These are phyloP conservation scores for Hermatobates lingyangjiaoensis DNA, from an alignment of 1,140 invertebrate species.

Conservation along the genomic window DNA sequence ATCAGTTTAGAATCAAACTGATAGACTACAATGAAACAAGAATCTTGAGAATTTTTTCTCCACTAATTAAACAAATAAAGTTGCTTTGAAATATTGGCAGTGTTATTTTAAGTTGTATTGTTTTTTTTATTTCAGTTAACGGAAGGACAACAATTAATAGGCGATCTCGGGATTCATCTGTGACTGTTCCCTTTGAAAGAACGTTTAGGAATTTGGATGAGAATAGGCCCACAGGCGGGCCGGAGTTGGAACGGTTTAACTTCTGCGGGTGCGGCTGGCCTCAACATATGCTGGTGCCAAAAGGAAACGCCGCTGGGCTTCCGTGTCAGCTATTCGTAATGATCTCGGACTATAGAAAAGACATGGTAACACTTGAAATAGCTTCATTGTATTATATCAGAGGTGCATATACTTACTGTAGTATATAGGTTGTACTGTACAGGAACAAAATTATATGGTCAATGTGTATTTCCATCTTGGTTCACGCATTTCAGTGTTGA, in stretches of 20 bases:
- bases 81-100: no score
- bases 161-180: slow-evolving; percentile 31
- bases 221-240: slow-evolving; percentile 22
- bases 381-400: no score
- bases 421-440: no score
- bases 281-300: slow-evolving; percentile 58
- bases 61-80: no score
- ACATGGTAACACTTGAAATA: slow-evolving; percentile 24
- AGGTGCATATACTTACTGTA: no score
- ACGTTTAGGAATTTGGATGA: slow-evolving; percentile 34
- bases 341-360: slow-evolving; percentile 51
- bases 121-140: slow-evolving; percentile 24
- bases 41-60: no score
- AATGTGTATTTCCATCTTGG: no score
- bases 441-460: no score
- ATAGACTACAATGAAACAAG: no score
- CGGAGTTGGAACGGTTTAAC: slow-evolving; percentile 26
- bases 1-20: no score
- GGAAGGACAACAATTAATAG: slow-evolving; percentile 33
- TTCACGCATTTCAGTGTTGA: no score
- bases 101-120: background rate
- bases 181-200: slow-evolving; percentile 39
- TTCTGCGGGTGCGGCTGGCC: slow-evolving; percentile 77
- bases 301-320: slow-evolving; percentile 46
- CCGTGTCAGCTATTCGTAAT: slow-evolving; percentile 54